Percentiles rank a stretch among this genome's conserved stretches.
Conservation (phyloP, 2,888 invertebrate species). For the Brachyptera putata region DNA sequence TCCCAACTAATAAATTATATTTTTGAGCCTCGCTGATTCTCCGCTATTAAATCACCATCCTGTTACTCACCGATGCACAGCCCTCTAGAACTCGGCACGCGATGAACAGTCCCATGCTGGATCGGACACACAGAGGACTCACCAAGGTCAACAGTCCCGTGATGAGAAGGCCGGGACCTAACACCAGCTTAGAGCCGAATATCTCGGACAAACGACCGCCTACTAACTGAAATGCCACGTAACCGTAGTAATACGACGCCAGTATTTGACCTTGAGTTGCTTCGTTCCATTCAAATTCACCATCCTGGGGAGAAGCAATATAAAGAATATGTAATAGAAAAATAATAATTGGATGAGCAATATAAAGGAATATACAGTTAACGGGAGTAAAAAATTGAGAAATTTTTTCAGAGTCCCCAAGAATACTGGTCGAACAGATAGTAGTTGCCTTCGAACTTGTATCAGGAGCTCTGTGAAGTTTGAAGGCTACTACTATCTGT, state of each 20-base stretch:
- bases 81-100: slow-evolving; percentile 22
- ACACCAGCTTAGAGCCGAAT: slow-evolving; percentile 24
- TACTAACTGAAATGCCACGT: slow-evolving; percentile 26
- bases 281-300: slow-evolving; percentile 30
- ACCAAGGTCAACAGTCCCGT: slow-evolving; percentile 22
- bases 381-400: too few relatives aligned
- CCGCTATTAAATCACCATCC: too few relatives aligned
- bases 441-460: too few relatives aligned
- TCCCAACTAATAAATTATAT: too few relatives aligned
- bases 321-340: too few relatives aligned
- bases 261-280: slow-evolving; percentile 24
- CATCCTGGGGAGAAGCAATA: slow-evolving; percentile 8
- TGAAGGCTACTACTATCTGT: too few relatives aligned
- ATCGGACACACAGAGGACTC: slow-evolving; percentile 19
- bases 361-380: too few relatives aligned
- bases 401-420: too few relatives aligned
- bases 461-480: too few relatives aligned
- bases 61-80: slow-evolving; percentile 26
- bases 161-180: slow-evolving; percentile 22
- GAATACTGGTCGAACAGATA: too few relatives aligned
- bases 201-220: slow-evolving; percentile 24
- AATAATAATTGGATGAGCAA: too few relatives aligned
- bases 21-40: too few relatives aligned
- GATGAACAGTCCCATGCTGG: slow-evolving; percentile 16
- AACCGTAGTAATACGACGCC: slow-evolving; percentile 27